A percentile compares a stretch with the other conserved stretches of the same genome.
Conservation (phyloP, 53 echinoderm and acorn worm genomes). For the Paracentrotus lividus region DNA sequence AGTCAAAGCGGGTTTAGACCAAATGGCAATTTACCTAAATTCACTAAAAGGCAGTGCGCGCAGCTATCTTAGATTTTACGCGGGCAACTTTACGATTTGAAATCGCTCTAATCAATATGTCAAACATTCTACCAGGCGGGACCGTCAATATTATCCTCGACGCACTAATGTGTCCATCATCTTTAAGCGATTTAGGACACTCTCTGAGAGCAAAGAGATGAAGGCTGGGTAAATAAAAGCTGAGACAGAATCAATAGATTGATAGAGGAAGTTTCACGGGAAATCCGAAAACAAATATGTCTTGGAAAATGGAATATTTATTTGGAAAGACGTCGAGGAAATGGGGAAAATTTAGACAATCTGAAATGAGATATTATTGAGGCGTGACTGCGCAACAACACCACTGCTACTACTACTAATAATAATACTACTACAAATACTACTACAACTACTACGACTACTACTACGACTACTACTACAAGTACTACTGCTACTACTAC, state of each 20-base stretch:
- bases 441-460: not conserved
- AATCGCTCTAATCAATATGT: not conserved
- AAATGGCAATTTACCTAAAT: no score
- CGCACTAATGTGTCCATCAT: not conserved
- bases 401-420: not conserved
- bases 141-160: no score
- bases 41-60: no score
- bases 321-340: not conserved
- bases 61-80: no score
- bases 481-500: constrained; percentile 45
- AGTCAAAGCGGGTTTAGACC: no score
- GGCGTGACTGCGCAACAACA: not conserved
- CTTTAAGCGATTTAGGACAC: not conserved
- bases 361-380: not conserved
- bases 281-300: not conserved
- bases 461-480: not conserved
- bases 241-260: constrained; percentile 13
- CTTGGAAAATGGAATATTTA: constrained; percentile 13
- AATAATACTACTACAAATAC: not conserved
- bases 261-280: not conserved
- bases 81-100: not conserved
- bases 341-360: not conserved
- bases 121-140: not conserved
- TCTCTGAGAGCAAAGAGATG: not conserved
- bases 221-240: not conserved